Conservation (phyloP, 2,797 vertebrate genomes). For the Pseudochirops cupreus region DNA sequence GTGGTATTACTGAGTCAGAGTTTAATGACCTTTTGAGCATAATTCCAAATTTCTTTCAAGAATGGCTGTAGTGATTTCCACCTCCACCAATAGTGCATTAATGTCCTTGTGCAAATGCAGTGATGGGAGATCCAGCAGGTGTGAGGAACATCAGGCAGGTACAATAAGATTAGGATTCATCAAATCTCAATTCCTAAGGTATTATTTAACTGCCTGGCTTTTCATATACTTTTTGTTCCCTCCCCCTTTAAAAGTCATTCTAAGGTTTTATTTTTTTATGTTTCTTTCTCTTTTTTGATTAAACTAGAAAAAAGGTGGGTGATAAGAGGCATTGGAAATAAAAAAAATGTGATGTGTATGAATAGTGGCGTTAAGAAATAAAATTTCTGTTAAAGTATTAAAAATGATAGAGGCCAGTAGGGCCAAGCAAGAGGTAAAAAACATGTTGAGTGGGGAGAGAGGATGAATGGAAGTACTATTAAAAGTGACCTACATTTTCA, state of each 20-base stretch:
- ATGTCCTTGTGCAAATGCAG: not conserved
- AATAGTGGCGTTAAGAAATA: constrained; percentile 11
- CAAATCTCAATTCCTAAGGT: not conserved
- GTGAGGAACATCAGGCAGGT: not conserved
- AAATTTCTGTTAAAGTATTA: constrained; percentile 36
- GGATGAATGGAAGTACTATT: constrained; percentile 37
- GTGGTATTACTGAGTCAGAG: not conserved
- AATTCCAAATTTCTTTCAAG: not conserved
- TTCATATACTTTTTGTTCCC: not conserved
- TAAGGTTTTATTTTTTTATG: not conserved
- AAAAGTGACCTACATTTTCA: constrained; percentile 54
- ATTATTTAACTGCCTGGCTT: not conserved
- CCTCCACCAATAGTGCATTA: not conserved
- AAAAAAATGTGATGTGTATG: not conserved
- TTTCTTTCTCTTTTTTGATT: not conserved
- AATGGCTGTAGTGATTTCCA: not conserved
- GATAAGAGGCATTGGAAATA: not conserved
- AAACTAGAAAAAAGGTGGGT: not conserved
- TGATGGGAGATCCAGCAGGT: not conserved
- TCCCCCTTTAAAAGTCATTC: not conserved
- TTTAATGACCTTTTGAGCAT: not conserved
- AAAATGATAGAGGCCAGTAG: constrained; percentile 18
- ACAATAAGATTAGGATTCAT: not conserved
- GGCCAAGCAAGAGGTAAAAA: constrained; percentile 6
- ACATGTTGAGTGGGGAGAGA: constrained; percentile 36